Base-by-base conservation (phyloP, 2,113 vertebrate genomes). In the Zeus faber region DNA sequence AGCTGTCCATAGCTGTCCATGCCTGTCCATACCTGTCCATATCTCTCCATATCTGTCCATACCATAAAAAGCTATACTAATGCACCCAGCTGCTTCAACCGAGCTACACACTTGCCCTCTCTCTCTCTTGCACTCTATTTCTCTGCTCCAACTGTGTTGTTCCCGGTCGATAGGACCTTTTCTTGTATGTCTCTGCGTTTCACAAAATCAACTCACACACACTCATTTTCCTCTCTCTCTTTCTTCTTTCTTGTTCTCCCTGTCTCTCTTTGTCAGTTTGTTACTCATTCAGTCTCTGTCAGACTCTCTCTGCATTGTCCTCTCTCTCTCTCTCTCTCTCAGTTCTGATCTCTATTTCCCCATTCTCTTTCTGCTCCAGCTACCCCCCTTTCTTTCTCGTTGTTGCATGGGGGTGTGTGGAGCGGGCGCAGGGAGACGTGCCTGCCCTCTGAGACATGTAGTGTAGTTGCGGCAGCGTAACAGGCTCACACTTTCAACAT, bases 391-490 rank as follows among this genome's bases (percentile, higher is more conserved):
- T 9, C 49, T 14, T 10, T 1, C 16, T 7, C 49, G 11, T 9
- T 17, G 13, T 50, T 10, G 44, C 23, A n/a, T 8, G 31, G 31
- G 9, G 54, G 60, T 59, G 58, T 65, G 54, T 66, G 62, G 68
- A 72, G 44, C 62, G 58, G 66, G 69, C 69, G 43, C 70, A 67
- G 70, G 26, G 47, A 6, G 54, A 61, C 54, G 66, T 62, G 1
- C 37, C 29, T 53, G 27, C 62, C 65, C 70, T 63, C 68, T 47
- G 55, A 74, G 53, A 70, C 62, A 22, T n/a, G 17, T 22, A 24
- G 10, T n/a, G 25, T 62, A 57, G 57, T 10, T 10, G 18, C 21
- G 51, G 24, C 4, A 2, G 21, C 52, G 49, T 26, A 37, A 56
- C 60, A n/a, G 14, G 58, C 39, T 55, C 47, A 47, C 48, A 0